Percentiles rank a stretch among this genome's conserved stretches.
Conservation (phyloP, 2,888 invertebrate genomes). For the Lasioglossum figueresi region DNA sequence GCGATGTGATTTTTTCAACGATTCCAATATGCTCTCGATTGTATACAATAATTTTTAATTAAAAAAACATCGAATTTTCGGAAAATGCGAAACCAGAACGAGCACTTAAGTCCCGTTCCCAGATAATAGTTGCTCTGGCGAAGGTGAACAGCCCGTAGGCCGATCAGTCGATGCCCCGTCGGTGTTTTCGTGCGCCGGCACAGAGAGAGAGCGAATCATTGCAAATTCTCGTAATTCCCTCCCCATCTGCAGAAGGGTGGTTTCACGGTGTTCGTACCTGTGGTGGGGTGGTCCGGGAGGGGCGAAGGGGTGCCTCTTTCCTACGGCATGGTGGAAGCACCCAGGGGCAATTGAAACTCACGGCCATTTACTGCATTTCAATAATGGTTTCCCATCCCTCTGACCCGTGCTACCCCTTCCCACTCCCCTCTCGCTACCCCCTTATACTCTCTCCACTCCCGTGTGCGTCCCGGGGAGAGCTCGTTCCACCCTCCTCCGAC, state of each 20-base stretch:
- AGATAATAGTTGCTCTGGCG: conserved; percentile 17
- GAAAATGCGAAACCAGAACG: neutral
- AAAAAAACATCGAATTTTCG: neutral
- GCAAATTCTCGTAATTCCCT: conserved; percentile 72
- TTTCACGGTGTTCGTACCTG: conserved; percentile 19
- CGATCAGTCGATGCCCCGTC: conserved; percentile 49
- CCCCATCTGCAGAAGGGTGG: conserved; percentile 55
- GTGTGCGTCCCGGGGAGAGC: conserved; percentile 6
- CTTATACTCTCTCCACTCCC: neutral
- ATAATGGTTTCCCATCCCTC: conserved; percentile 73
- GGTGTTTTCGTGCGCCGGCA: conserved; percentile 63
- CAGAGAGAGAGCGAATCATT: conserved; percentile 66
- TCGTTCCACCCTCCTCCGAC: conserved; percentile 9
- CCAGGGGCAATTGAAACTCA: conserved; percentile 74
- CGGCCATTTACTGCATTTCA: conserved; percentile 76
- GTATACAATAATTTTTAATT: neutral
- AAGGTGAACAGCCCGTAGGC: conserved; percentile 41
- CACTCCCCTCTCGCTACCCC: conserved; percentile 4
- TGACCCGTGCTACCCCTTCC: conserved; percentile 9
- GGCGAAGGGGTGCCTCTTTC: conserved; percentile 61
- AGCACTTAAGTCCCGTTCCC: neutral
- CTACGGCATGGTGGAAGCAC: conserved; percentile 68
- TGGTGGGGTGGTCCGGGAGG: neutral
- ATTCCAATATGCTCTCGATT: neutral
- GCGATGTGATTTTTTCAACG: neutral